Evolutionary conservation across 2,113 vertebrate species (phyloP).

Genomic region (Pteronura brasiliensis): DNA sequence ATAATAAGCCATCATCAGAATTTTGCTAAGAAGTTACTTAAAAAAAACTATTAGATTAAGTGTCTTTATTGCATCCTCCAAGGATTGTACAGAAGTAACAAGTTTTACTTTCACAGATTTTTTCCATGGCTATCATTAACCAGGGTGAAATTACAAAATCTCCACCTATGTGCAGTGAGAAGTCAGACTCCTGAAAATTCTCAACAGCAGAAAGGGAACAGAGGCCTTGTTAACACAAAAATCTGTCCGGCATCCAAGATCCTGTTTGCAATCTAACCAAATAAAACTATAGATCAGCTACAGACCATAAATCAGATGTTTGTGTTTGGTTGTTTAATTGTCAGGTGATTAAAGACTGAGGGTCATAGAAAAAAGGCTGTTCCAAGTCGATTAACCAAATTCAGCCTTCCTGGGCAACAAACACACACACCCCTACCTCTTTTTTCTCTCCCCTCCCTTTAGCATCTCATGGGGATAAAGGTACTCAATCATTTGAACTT

Average conservation of each 20-base stretch:
- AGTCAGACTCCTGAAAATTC: neutral
- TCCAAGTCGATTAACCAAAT: slow-evolving; percentile 14
- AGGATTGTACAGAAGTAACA: neutral
- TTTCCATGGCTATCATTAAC: neutral
- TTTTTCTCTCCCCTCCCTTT: neutral
- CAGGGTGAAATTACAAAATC: neutral
- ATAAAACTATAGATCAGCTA: slow-evolving; percentile 2
- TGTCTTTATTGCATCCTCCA: neutral
- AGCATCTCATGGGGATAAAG: neutral
- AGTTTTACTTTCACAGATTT: neutral
- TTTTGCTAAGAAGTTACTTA: neutral
- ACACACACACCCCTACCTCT: neutral
- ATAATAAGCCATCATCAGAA: neutral
- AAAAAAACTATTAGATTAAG: neutral
- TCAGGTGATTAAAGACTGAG: neutral
- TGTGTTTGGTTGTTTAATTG: slow-evolving; percentile 15
- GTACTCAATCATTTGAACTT: neutral
- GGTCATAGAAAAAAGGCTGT: neutral
- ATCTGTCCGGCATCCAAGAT: neutral
- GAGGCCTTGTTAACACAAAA: neutral
- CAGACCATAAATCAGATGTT: neutral
- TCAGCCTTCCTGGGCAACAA: neutral
- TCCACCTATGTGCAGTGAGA: neutral
- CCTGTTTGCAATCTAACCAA: slow-evolving; percentile 32
- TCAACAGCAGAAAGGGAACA: neutral